These are phyloP conservation scores for Drosophila pegasa DNA, from an alignment of 2,888 invertebrate genomes.

Conservation along the genomic window DNA sequence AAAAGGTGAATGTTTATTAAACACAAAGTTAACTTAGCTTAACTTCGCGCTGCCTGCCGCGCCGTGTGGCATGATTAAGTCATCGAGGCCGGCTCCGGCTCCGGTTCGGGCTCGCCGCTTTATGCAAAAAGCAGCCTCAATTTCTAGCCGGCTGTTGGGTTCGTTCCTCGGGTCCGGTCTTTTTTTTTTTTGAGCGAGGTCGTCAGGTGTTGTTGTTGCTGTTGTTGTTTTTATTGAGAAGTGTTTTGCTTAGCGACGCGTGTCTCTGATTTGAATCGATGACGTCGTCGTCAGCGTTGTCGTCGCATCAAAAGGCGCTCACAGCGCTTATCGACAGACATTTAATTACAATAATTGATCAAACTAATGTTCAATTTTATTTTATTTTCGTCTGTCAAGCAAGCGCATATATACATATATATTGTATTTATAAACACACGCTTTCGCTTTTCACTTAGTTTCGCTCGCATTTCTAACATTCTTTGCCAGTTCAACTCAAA, in stretches of 20 bases:
- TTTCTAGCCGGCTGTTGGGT: conserved; percentile 23
- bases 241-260: conserved; percentile 43
- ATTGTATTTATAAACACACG: conserved; percentile 33
- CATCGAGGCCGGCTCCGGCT: conserved; percentile 61
- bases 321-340: conserved; percentile 47
- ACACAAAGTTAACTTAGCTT: conserved; percentile 34
- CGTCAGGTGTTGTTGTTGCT: conserved; percentile 58
- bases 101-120: conserved; percentile 7
- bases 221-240: conserved; percentile 25
- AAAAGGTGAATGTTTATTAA: conserved; percentile 73
- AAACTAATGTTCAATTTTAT: conserved; percentile 47
- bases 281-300: conserved; percentile 46
- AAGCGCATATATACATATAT: background rate
- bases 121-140: conserved; percentile 59
- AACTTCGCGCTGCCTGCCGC: conserved; percentile 15
- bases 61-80: conserved; percentile 67
- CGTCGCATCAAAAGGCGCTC: conserved; percentile 28
- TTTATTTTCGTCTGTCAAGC: conserved; percentile 24
- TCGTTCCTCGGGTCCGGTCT: conserved; percentile 47
- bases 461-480: conserved; percentile 68
- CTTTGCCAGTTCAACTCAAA: conserved; percentile 71
- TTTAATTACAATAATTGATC: conserved; percentile 64
- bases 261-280: conserved; percentile 64
- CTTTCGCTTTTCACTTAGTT: conserved; percentile 53
- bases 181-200: conserved; percentile 67